Evolutionary conservation across 2,797 vertebrate species (phyloP).

Genomic region (Microchirus variegatus): DNA sequence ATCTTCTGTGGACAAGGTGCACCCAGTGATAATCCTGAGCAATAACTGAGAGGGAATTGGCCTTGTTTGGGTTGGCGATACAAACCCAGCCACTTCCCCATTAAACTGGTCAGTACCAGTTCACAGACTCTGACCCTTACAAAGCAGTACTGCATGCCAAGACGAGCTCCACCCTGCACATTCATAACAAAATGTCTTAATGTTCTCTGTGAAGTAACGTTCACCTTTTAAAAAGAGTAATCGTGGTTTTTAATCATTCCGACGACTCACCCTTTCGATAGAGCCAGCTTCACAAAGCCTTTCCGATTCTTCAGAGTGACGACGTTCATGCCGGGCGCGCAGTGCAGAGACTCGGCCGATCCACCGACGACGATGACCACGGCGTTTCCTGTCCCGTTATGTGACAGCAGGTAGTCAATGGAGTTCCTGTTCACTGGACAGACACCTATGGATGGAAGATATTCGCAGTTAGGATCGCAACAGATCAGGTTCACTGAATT

Average conservation of each 20-base stretch:
- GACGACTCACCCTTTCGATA: slow-evolving; percentile 86
- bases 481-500: too few species aligned
- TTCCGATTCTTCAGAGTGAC: slow-evolving; percentile 92
- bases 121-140: slow-evolving; percentile 14
- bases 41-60: slow-evolving; percentile 18
- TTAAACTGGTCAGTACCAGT: slow-evolving; percentile 15
- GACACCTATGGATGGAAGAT: slow-evolving; percentile 83
- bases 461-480: not conserved
- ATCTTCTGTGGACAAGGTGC: slow-evolving; percentile 58
- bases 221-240: slow-evolving; percentile 34
- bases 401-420: slow-evolving; percentile 93
- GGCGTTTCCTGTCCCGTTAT: slow-evolving; percentile 91
- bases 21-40: slow-evolving; percentile 43
- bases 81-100: not conserved
- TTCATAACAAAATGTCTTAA: slow-evolving; percentile 34
- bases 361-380: slow-evolving; percentile 95
- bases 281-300: slow-evolving; percentile 92
- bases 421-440: slow-evolving; percentile 94
- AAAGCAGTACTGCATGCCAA: slow-evolving; percentile 4
- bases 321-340: slow-evolving; percentile 86
- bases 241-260: slow-evolving; percentile 20
- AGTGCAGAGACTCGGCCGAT: slow-evolving; percentile 93
- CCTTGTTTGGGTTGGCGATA: slow-evolving; percentile 37
- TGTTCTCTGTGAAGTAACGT: slow-evolving; percentile 6
- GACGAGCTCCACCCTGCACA: slow-evolving; percentile 10